Evolutionary conservation across 2,888 invertebrate genomes (phyloP).

Genomic region (Mimas tiliae): DNA sequence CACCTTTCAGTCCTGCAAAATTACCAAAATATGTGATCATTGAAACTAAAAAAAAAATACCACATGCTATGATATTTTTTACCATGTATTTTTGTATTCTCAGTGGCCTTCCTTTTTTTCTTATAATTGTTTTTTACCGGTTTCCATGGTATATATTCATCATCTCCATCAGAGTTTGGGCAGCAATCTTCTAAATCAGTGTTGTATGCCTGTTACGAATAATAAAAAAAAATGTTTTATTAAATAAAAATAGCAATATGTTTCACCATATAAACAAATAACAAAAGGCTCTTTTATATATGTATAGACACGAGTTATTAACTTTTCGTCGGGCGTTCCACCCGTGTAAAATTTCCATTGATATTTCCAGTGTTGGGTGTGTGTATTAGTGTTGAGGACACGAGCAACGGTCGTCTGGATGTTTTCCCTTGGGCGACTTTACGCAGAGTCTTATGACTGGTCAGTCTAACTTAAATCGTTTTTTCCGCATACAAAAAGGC

Average conservation of each 20-base stretch:
- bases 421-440: too few relatives aligned
- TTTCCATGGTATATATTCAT: constrained; percentile 33
- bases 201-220: constrained; percentile 28
- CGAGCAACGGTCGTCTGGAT: too few relatives aligned
- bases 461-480: too few relatives aligned
- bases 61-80: not conserved
- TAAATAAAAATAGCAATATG: not conserved
- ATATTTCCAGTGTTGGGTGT: too few relatives aligned
- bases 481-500: too few relatives aligned
- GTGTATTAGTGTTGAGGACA: too few relatives aligned
- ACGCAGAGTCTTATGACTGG: too few relatives aligned
- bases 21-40: not conserved
- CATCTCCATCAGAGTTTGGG: constrained; percentile 37
- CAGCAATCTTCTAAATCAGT: constrained; percentile 36
- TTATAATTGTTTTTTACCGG: constrained; percentile 28
- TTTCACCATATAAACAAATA: too few relatives aligned
- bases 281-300: too few relatives aligned
- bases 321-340: too few relatives aligned
- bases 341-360: too few relatives aligned
- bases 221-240: not conserved
- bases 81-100: constrained; percentile 21
- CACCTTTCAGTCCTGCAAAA: not conserved
- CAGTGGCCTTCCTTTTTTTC: constrained; percentile 33
- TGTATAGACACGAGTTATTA: too few relatives aligned
- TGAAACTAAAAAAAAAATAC: not conserved